phyloP scores from a whole-genome alignment of 1,140 invertebrate species.

The Lutraria rhynchaena region DNA sequence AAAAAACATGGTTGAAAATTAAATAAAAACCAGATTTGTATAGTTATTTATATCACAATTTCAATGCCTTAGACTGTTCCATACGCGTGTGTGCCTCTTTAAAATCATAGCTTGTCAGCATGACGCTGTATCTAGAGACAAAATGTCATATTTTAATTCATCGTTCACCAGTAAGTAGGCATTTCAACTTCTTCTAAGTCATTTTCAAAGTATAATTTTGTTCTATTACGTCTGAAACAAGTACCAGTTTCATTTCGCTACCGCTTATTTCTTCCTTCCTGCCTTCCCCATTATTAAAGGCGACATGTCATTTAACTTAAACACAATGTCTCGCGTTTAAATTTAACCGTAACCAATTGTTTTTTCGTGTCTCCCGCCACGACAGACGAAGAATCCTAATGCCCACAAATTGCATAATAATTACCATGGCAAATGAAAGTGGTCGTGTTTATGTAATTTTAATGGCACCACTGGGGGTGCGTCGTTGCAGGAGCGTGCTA shows the following conservation, averaged over 20 bases:
- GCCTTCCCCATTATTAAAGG: neutral
- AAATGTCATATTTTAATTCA: too few species aligned
- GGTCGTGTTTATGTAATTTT: constrained; percentile 51
- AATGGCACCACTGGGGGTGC: constrained; percentile 46
- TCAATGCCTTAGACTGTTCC: too few species aligned
- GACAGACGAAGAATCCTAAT: constrained; percentile 20
- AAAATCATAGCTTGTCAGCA: too few species aligned
- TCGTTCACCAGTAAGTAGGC: too few species aligned
- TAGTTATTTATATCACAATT: too few species aligned
- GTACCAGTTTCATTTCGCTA: neutral
- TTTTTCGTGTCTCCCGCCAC: constrained; percentile 21
- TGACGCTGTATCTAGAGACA: too few species aligned
- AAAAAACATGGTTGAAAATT: too few species aligned
- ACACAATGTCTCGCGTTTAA: constrained; percentile 23
- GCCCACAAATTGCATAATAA: constrained; percentile 56
- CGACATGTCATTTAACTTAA: constrained; percentile 38
- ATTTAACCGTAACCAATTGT: constrained; percentile 40
- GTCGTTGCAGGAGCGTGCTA: neutral
- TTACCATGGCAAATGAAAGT: constrained; percentile 41
- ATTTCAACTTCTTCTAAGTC: too few species aligned
- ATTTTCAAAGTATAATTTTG: too few species aligned
- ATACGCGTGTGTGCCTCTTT: too few species aligned
- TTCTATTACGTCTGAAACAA: too few species aligned
- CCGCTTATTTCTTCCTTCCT: neutral
- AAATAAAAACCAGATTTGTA: too few species aligned